These are phyloP conservation scores for Brachionus manjavacas DNA, from an alignment of 1,140 invertebrate genomes.

Conservation along the genomic window DNA sequence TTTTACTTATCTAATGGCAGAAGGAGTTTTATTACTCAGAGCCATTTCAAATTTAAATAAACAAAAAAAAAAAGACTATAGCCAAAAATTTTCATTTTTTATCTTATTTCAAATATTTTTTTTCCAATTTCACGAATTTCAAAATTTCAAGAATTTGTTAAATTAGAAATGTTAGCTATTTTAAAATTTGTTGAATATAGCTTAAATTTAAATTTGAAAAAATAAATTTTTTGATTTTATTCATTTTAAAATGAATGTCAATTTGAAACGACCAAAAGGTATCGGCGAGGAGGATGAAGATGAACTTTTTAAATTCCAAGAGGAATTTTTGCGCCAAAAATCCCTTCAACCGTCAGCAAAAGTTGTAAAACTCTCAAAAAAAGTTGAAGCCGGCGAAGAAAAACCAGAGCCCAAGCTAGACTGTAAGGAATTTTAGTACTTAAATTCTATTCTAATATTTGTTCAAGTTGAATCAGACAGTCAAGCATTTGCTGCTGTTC, in stretches of 20 bases:
- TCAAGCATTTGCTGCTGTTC: slow-evolving; percentile 43
- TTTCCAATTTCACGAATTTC: no score
- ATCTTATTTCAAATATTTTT: no score
- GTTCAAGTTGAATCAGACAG: slow-evolving; percentile 39
- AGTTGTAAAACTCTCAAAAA: slow-evolving; percentile 43
- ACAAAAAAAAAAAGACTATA: no score
- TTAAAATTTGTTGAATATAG: neutral
- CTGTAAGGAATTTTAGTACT: slow-evolving; percentile 46
- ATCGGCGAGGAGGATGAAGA: slow-evolving; percentile 51
- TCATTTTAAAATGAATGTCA: neutral
- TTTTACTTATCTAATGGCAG: no score
- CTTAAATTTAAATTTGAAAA: neutral
- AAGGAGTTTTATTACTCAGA: no score
- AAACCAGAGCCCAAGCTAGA: neutral
- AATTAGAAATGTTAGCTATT: neutral
- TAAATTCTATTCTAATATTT: slow-evolving; percentile 43
- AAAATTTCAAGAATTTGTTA: neutral
- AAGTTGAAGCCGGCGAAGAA: neutral
- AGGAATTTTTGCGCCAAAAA: slow-evolving; percentile 49
- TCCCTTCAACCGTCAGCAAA: slow-evolving; percentile 45
- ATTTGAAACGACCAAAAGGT: slow-evolving; percentile 32
- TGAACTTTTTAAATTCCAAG: slow-evolving; percentile 54
- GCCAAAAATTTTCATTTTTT: no score
- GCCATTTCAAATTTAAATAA: no score
- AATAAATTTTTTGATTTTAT: no score